Conservation (phyloP, 2,113 vertebrate genomes). For the Brachyhypopomus occidentalis region DNA sequence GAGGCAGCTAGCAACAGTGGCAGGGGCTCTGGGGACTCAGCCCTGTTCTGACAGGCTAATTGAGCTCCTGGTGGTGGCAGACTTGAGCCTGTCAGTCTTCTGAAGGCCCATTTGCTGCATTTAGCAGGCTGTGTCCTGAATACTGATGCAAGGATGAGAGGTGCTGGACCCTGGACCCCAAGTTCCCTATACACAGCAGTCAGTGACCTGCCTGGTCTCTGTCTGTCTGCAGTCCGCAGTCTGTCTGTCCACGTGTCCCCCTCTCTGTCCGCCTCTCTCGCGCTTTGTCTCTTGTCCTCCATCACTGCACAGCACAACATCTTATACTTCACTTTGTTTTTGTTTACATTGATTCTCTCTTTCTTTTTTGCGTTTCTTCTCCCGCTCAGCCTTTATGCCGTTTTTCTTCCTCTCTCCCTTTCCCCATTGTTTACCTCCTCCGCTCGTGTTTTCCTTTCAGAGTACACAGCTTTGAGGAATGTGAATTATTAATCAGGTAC, state of each 20-base stretch:
- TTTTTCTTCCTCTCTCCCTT: neutral
- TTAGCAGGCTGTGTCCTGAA: constrained; percentile 70
- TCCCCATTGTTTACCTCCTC: neutral
- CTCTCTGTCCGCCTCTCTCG: neutral
- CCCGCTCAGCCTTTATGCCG: neutral
- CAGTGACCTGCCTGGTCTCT: constrained; percentile 38
- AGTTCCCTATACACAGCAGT: constrained; percentile 32
- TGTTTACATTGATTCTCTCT: neutral
- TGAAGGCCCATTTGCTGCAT: constrained; percentile 72
- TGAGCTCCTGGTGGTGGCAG: constrained; percentile 68
- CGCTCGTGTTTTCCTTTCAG: neutral
- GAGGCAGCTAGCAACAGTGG: constrained; percentile 40
- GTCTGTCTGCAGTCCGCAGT: neutral
- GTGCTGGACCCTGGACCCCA: constrained; percentile 37
- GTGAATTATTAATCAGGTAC: constrained; percentile 72
- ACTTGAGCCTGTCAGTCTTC: constrained; percentile 67
- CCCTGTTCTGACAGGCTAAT: constrained; percentile 72
- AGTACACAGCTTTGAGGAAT: constrained; percentile 68
- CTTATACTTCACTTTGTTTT: neutral
- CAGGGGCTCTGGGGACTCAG: constrained; percentile 55
- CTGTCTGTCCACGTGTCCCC: constrained; percentile 1
- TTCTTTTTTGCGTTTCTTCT: neutral
- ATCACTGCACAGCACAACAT: neutral
- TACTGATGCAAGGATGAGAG: constrained; percentile 66
- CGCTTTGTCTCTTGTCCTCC: neutral